phyloP scores from a whole-genome alignment of 2,888 invertebrate species.

The Limnephilus auricula region DNA sequence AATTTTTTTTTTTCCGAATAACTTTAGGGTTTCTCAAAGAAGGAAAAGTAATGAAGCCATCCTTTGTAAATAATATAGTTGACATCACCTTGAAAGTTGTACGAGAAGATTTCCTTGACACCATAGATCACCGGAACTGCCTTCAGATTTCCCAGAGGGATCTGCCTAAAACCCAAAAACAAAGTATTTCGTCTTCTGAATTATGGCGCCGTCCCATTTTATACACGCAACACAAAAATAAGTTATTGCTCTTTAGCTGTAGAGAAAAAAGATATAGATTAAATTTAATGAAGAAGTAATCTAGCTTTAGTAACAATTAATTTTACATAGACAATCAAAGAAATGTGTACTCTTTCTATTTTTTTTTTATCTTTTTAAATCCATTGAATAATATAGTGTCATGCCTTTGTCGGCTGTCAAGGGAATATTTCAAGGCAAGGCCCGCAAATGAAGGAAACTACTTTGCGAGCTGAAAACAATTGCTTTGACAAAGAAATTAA shows the following conservation, averaged over 20 bases:
- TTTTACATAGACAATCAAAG: neutral
- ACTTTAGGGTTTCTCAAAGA: neutral
- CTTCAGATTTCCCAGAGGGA: constrained; percentile 32
- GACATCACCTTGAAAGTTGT: constrained; percentile 13
- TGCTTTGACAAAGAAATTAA: neutral
- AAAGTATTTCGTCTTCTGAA: neutral
- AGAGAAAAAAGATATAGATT: neutral
- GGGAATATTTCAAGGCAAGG: too few species aligned
- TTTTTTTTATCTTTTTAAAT: too few species aligned
- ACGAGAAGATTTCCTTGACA: constrained; percentile 29
- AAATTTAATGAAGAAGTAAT: neutral
- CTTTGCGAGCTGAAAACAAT: neutral
- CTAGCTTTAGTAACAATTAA: neutral
- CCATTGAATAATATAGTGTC: too few species aligned
- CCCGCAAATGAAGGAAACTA: neutral
- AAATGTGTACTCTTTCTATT: neutral
- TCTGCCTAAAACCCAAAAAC: constrained; percentile 25
- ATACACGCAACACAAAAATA: neutral
- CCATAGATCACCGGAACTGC: constrained; percentile 39
- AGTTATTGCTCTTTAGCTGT: neutral
- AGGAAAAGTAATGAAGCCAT: neutral
- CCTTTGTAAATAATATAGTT: constrained; percentile 7
- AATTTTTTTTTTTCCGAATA: neutral
- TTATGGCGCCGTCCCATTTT: neutral
- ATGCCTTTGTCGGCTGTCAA: too few species aligned